Percentiles rank a stretch among this genome's conserved stretches.
Evolutionary conservation across 2,888 invertebrate genomes (phyloP).

Genomic region (Junonia oenone): DNA sequence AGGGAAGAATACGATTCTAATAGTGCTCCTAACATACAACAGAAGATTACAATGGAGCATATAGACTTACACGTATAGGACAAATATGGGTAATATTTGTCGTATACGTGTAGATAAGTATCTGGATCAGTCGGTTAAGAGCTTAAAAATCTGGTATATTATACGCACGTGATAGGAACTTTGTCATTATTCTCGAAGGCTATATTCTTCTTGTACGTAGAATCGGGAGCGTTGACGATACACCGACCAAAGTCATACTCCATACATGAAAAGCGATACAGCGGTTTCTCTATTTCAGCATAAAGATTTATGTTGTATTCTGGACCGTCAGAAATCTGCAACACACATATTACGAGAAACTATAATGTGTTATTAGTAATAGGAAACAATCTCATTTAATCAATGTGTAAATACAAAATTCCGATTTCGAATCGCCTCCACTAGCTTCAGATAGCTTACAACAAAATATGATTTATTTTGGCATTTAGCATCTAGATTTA

Average conservation of each 20-base stretch:
- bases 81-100: too few relatives aligned
- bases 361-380: too few relatives aligned
- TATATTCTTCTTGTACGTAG: slow-evolving; percentile 64
- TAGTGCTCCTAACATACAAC: too few relatives aligned
- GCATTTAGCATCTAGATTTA: too few relatives aligned
- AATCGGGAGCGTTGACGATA: slow-evolving; percentile 75
- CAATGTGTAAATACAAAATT: not conserved
- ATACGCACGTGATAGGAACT: slow-evolving; percentile 50
- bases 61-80: too few relatives aligned
- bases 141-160: not conserved
- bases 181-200: slow-evolving; percentile 56
- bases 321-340: slow-evolving; percentile 84
- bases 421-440: too few relatives aligned
- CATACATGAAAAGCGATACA: slow-evolving; percentile 81
- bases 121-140: too few relatives aligned
- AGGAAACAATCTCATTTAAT: not conserved
- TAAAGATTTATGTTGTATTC: slow-evolving; percentile 79
- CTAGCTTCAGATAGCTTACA: too few relatives aligned
- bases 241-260: slow-evolving; percentile 84
- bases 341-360: not conserved
- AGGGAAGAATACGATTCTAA: too few relatives aligned
- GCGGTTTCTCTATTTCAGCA: slow-evolving; percentile 78
- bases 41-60: too few relatives aligned
- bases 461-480: too few relatives aligned
- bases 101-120: too few relatives aligned